A percentile compares a stretch with the other conserved stretches of the same genome.
Conservation (phyloP, 2,888 invertebrate genomes). For the Galerucella nymphaeae region DNA sequence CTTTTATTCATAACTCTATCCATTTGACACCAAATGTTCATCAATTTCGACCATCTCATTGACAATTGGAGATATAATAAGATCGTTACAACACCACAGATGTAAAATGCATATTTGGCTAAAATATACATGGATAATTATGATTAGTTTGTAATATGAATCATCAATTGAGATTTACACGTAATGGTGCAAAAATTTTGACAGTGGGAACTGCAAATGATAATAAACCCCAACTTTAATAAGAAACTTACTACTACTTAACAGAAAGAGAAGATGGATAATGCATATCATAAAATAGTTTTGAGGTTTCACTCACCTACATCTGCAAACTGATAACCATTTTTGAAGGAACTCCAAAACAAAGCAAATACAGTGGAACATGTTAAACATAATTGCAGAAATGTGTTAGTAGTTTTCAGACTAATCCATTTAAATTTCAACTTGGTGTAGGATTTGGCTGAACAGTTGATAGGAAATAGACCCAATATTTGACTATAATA, state of each 20-base stretch:
- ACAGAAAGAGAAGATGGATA: too few relatives aligned
- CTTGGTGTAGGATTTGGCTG: slow-evolving; percentile 41
- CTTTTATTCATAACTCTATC: slow-evolving; percentile 48
- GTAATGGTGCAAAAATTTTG: too few relatives aligned
- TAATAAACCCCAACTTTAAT: too few relatives aligned
- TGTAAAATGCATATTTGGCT: slow-evolving; percentile 41
- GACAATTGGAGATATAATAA: slow-evolving; percentile 46
- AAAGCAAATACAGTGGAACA: slow-evolving; percentile 33
- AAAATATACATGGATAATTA: slow-evolving; percentile 19
- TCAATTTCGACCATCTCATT: slow-evolving; percentile 47
- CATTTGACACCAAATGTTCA: slow-evolving; percentile 47
- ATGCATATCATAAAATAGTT: background rate
- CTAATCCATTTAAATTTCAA: slow-evolving; percentile 45
- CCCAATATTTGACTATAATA: slow-evolving; percentile 43
- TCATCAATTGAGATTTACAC: too few relatives aligned
- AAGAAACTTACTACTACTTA: too few relatives aligned
- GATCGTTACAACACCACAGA: slow-evolving; percentile 29
- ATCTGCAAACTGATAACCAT: slow-evolving; percentile 40
- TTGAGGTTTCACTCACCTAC: slow-evolving; percentile 37
- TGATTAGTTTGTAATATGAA: background rate
- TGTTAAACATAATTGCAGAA: slow-evolving; percentile 34
- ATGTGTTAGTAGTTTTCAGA: slow-evolving; percentile 39
- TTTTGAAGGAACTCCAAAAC: slow-evolving; percentile 34
- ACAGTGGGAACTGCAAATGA: too few relatives aligned
- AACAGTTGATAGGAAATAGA: slow-evolving; percentile 41